Percentiles rank a stretch among this genome's conserved stretches.
Evolutionary conservation across 2,797 vertebrate species (phyloP).

Genomic region (Brachyalestes nurse): DNA sequence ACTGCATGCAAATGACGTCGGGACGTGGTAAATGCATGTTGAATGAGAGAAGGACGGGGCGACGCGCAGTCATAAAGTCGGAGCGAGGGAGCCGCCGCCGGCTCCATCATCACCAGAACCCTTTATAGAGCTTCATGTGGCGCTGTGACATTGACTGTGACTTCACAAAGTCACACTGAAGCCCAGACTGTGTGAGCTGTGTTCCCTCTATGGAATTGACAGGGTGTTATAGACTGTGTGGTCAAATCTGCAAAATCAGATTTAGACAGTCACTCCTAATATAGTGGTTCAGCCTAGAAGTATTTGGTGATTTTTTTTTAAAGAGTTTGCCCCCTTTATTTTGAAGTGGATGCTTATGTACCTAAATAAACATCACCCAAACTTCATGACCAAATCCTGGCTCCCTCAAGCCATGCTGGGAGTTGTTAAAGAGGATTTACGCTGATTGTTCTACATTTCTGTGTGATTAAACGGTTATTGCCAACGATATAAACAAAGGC

Average conservation of each 20-base stretch:
- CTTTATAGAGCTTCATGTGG: conserved; percentile 18
- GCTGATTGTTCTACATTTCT: too few species aligned
- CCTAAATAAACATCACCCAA: too few species aligned
- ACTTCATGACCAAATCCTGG: too few species aligned
- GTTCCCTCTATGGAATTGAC: not conserved
- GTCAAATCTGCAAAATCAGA: not conserved
- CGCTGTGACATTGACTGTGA: conserved; percentile 8
- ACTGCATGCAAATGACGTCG: conserved; percentile 52
- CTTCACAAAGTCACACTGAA: not conserved
- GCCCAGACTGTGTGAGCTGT: not conserved
- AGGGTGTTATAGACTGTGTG: not conserved
- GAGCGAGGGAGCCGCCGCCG: not conserved
- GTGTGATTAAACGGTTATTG: too few species aligned
- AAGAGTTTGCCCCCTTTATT: too few species aligned
- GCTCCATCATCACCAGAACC: not conserved
- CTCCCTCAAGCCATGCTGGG: too few species aligned
- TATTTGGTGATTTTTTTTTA: too few species aligned
- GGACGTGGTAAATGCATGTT: conserved; percentile 19
- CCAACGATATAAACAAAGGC: too few species aligned
- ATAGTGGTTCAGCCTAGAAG: too few species aligned
- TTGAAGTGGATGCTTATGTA: too few species aligned
- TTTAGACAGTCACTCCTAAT: not conserved
- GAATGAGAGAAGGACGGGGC: not conserved
- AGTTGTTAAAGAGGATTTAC: too few species aligned
- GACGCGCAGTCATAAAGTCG: not conserved